Base-by-base conservation (phyloP, 1,140 invertebrate species). In the Euborellia annulipes region DNA sequence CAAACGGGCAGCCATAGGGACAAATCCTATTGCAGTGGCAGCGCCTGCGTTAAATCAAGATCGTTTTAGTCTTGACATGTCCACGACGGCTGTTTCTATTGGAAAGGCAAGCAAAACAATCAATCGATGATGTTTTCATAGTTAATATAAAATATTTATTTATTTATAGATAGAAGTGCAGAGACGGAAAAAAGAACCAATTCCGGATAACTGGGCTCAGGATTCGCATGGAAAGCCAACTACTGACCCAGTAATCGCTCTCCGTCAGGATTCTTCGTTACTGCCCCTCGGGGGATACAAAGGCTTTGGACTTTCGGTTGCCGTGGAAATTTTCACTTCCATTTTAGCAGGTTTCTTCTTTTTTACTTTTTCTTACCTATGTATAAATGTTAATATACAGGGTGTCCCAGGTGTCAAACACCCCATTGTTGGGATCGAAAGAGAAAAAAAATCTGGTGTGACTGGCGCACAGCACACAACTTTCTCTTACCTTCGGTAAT, bases 201-300 rank as follows among this genome's bases (percentile, higher is more conserved):
- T 95, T 50, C 89, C 89, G 0, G 53, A 64, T 18, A 82, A 84
- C 3, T 95, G 91, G 91, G 90, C 86, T 0, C 70, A 85, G 43
- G 85, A 79, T 47, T 62, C 63, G 7, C 62, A 78, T 13, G 88
- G 87, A 0, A 62, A 71, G 4, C 54, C 68, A 0, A 88, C 85
- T 0, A 75, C 67, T 0, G 67, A 88, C 55, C 63, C 84, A 0
- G 53, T 65, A 2, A 58, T 73, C 51, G 85, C 83, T 0, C 72
- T 75, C 42, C 58, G 73, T 14, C 71, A 70, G 1, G 68, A 64
- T 0, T 76, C 75, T 45, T 34, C 30, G 11, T 61, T 95, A n/a
- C 71, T 88, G 70, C 90, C 90, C 0, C 58, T 95, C 0, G 91
- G 91, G 3, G 90, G 90, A 2, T 94, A 93, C 61, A 95, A 96